Percentiles rank a stretch among this genome's conserved stretches.
Evolutionary conservation across 2,888 invertebrate species (phyloP).

Genomic region (Choreutis nemorana): DNA sequence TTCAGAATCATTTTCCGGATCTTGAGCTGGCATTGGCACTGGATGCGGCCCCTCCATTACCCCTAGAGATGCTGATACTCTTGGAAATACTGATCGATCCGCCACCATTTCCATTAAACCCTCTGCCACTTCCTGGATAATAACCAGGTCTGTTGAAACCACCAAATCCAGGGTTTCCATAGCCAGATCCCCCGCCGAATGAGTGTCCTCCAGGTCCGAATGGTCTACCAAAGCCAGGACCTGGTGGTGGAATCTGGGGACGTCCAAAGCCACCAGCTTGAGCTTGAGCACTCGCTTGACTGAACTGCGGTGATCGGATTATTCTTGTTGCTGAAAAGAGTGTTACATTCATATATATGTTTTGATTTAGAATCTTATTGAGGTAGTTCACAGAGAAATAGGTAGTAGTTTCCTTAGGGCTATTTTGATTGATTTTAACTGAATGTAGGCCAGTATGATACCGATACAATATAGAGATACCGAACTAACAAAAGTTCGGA

Average conservation of each 20-base stretch:
- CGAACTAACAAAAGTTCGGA: too few species aligned
- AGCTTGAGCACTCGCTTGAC: slow-evolving; percentile 21
- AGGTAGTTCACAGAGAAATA: too few species aligned
- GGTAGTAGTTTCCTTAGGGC: too few species aligned
- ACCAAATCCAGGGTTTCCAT: slow-evolving; percentile 5
- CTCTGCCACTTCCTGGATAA: slow-evolving; percentile 3
- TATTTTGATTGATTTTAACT: too few species aligned
- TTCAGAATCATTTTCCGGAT: slow-evolving; percentile 18
- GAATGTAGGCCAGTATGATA: too few species aligned
- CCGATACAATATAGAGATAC: too few species aligned
- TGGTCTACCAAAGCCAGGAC: background rate
- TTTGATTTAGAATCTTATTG: too few species aligned
- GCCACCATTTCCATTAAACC: slow-evolving; percentile 6
- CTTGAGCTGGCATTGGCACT: slow-evolving; percentile 14
- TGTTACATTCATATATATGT: too few species aligned
- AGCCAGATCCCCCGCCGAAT: too few species aligned
- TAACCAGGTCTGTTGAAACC: slow-evolving; percentile 7
- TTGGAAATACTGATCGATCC: slow-evolving; percentile 25
- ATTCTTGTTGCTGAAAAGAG: slow-evolving; percentile 19
- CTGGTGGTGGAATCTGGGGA: background rate
- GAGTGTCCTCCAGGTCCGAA: background rate
- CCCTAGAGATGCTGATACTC: slow-evolving; percentile 24
- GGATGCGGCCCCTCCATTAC: slow-evolving; percentile 19
- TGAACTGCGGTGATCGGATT: slow-evolving; percentile 23
- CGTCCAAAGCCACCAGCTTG: slow-evolving; percentile 17